phyloP scores from a whole-genome alignment of 2,888 invertebrate genomes.

The Ormyrus nitidulus region DNA sequence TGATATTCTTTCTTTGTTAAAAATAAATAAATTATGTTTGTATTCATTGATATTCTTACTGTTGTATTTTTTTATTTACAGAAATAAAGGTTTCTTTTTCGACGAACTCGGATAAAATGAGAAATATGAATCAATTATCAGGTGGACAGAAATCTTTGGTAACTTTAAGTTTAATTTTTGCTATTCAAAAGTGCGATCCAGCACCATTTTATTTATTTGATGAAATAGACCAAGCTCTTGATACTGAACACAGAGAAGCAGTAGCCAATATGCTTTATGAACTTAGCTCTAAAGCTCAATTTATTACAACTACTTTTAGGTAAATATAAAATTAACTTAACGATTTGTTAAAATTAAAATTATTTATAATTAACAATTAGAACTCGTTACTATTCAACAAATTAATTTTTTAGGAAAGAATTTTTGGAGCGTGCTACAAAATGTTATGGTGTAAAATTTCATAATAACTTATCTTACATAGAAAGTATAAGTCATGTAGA shows the following conservation, averaged over 20 bases:
- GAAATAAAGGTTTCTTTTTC: slow-evolving; percentile 97
- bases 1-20: too few relatives aligned
- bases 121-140: slow-evolving; percentile 99
- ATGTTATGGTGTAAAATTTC: slow-evolving; percentile 98
- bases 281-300: slow-evolving; percentile 94
- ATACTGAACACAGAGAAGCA: slow-evolving; percentile 96
- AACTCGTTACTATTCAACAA: neutral
- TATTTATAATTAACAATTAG: neutral
- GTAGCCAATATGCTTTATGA: slow-evolving; percentile 99
- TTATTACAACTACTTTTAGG: slow-evolving; percentile 98
- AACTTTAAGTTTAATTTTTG: slow-evolving; percentile 97
- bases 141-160: slow-evolving; percentile 99
- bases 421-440: slow-evolving; percentile 97
- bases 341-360: neutral
- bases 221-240: slow-evolving; percentile 99
- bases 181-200: slow-evolving; percentile 99
- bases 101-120: slow-evolving; percentile 94
- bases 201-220: slow-evolving; percentile 99
- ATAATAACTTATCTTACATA: slow-evolving; percentile 95
- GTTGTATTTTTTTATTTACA: slow-evolving; percentile 45
- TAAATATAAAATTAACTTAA: slow-evolving; percentile 43
- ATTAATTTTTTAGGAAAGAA: slow-evolving; percentile 84
- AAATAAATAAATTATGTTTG: too few relatives aligned
- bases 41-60: too few relatives aligned
- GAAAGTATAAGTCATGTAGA: slow-evolving; percentile 97